These are phyloP conservation scores for Lepus oiostolus DNA, from an alignment of 2,797 vertebrate species.

Conservation along the genomic window DNA sequence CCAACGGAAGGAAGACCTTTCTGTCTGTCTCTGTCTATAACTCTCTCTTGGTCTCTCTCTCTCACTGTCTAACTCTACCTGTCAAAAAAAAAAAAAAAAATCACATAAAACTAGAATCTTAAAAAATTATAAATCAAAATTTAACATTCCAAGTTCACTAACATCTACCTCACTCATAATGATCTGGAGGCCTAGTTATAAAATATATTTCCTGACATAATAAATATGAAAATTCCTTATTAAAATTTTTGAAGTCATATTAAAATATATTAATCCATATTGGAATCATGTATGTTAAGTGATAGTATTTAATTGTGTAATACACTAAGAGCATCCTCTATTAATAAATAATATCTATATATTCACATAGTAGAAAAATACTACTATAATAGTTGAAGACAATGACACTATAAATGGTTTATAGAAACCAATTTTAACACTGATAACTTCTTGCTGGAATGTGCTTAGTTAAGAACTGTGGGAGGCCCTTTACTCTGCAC, in stretches of 20 bases:
- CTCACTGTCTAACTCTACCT: too few species aligned
- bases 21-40: background rate
- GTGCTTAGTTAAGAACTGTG: conserved; percentile 18
- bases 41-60: too few species aligned
- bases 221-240: conserved; percentile 37
- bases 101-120: conserved; percentile 45
- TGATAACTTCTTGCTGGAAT: conserved; percentile 22
- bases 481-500: too few species aligned
- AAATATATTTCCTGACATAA: conserved; percentile 2
- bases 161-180: conserved; percentile 13
- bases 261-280: conserved; percentile 47
- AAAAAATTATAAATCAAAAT: conserved; percentile 54
- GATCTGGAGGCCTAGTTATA: background rate
- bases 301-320: conserved; percentile 54
- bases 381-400: conserved; percentile 42
- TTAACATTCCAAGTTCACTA: conserved; percentile 49
- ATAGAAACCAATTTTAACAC: conserved; percentile 56
- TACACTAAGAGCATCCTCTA: background rate
- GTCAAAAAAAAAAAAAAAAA: background rate
- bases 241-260: conserved; percentile 46
- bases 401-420: conserved; percentile 42
- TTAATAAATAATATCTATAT: conserved; percentile 46
- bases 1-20: too few species aligned
- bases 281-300: conserved; percentile 3
- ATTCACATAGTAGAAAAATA: background rate